Base-by-base conservation (phyloP, 1,140 invertebrate species). In the Asbolus verrucosus region DNA sequence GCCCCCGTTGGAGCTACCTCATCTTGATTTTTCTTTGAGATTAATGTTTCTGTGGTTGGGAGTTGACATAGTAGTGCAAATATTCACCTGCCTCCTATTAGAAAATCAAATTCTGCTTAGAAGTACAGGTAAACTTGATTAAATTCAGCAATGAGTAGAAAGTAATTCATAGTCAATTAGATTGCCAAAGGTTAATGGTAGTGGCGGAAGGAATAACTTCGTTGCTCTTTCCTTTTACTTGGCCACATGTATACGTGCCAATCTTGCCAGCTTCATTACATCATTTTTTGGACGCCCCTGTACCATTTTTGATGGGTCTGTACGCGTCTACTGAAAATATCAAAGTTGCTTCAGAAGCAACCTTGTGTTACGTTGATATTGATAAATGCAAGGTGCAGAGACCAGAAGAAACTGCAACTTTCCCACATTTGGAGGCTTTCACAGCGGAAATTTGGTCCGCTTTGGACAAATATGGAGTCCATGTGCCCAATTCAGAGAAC, bases 201-300 rank as follows among this genome's bases (percentile, higher is more conserved):
- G 95, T 99, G 1, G 94, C 97, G 9, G 98, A 99, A 83, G 93
- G 94, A 75, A 89, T 99, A 43, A 94, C 91, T 19, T 86, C 92
- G 0, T 84, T 99, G 15, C 82, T 98, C 1, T 95, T 98, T 80
- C 98, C 98, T 0, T 99, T 99, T 80, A 85, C 89, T 3, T 99
- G 98, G 98, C 95, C 97, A 61, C 96, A 99, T 82, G 97, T 99
- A 0, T 99, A 99, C 83, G 98, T 99, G 16, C 98, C 98, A 2
- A 99, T 99, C 77, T 84, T 99, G 70, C 98, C 98, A 1, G 91
- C 95, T 14, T 95, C 95, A 11, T 85, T 99, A 41, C 91, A 95
- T 75, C 96, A 98, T 79, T 99, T 99, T 84, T 86, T 99, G 8
- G 98, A 99, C 85, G 98, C 98, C 6, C 98, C 98, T 0, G 97